A percentile compares a stretch with the other conserved stretches of the same genome.
phyloP scores from a whole-genome alignment of 2,797 vertebrate species.

The Takifugu rubripes region DNA sequence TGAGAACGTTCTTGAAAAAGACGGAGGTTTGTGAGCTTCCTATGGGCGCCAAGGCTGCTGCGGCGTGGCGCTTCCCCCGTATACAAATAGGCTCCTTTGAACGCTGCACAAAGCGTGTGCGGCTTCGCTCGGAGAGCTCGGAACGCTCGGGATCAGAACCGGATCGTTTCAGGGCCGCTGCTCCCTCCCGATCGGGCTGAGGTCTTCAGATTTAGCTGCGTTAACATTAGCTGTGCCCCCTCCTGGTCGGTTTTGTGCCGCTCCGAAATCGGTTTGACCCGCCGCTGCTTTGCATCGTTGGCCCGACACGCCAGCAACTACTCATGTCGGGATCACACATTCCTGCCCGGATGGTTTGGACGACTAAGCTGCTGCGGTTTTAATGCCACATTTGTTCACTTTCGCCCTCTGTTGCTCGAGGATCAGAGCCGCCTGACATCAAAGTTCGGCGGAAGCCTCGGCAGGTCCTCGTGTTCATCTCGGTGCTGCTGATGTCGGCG shows the following conservation, averaged over 20 bases:
- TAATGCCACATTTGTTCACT: constrained; percentile 54
- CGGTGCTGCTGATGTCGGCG: too few species aligned
- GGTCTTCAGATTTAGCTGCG: constrained; percentile 34
- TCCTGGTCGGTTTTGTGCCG: constrained; percentile 41
- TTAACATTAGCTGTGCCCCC: constrained; percentile 56
- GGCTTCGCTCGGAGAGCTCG: neutral
- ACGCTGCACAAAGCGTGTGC: neutral
- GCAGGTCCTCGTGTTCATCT: too few species aligned
- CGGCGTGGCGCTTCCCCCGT: constrained; percentile 1
- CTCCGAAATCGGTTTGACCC: constrained; percentile 41
- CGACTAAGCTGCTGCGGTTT: constrained; percentile 44
- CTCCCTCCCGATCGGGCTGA: neutral
- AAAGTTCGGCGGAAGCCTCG: too few species aligned
- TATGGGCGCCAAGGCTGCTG: too few species aligned
- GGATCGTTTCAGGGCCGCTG: neutral
- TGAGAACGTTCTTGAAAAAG: neutral
- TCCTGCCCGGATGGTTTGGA: constrained; percentile 65
- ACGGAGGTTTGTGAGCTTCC: too few species aligned
- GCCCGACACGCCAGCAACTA: too few species aligned
- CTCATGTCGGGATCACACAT: constrained; percentile 70
- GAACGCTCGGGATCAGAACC: neutral
- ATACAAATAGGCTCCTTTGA: constrained; percentile 24
- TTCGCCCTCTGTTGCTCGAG: constrained; percentile 7
- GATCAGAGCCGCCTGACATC: constrained; percentile 19
- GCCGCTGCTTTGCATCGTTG: too few species aligned